Conservation (phyloP, 1,140 invertebrate species). For the Bombus waltoni region DNA sequence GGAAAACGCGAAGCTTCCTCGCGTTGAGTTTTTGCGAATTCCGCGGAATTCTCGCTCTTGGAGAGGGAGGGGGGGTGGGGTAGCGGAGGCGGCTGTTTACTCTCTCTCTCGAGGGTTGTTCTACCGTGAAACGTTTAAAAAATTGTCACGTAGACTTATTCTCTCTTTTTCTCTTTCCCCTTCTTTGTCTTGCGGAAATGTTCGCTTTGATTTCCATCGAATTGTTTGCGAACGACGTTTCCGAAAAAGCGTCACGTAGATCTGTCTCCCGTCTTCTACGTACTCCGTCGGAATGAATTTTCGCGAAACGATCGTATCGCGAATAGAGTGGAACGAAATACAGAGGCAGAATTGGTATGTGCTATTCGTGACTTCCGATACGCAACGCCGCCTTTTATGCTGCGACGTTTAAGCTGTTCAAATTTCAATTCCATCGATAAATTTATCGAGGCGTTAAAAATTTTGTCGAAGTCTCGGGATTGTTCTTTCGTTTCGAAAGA, state of each 20-base stretch:
- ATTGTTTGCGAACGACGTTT: conserved; percentile 46
- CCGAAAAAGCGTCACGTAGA: conserved; percentile 35
- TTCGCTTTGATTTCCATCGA: conserved; percentile 35
- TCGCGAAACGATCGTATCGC: not conserved
- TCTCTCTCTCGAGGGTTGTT: not conserved
- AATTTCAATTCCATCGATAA: no score
- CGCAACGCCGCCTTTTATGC: no score
- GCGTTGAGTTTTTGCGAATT: not conserved
- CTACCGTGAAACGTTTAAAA: not conserved
- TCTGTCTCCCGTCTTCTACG: no score
- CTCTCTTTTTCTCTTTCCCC: not conserved
- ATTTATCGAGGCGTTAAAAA: no score
- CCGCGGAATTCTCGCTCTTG: not conserved
- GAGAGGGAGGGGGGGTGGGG: no score
- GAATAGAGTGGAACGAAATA: no score
- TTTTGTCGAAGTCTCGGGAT: no score
- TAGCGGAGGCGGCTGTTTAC: not conserved
- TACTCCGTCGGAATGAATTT: not conserved
- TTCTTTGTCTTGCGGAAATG: not conserved
- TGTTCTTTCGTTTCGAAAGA: no score
- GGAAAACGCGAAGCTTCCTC: not conserved
- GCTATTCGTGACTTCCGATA: not conserved
- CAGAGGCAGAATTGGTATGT: not conserved
- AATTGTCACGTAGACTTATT: conserved; percentile 34
- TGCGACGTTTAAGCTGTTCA: no score